phyloP scores from a whole-genome alignment of 1,140 invertebrate species.

The Heliconius nattereri region DNA sequence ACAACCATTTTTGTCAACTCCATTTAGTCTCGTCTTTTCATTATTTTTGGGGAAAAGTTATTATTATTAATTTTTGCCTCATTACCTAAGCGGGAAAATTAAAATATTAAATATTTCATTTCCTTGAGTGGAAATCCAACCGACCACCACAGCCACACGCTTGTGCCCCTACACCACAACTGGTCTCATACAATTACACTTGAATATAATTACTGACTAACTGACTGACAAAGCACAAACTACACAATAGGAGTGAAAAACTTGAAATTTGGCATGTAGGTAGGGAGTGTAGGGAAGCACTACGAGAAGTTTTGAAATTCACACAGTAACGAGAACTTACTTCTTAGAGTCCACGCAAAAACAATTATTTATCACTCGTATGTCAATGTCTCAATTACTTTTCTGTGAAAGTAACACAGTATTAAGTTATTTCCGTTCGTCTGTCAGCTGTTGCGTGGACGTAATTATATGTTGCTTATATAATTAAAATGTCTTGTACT shows the following conservation, averaged over 20 bases:
- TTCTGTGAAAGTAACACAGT: neutral
- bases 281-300: too few species aligned
- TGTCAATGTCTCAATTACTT: neutral
- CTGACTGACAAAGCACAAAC: too few species aligned
- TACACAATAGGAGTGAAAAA: too few species aligned
- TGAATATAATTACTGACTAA: too few species aligned
- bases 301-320: too few species aligned
- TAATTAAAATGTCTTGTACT: slow-evolving; percentile 9
- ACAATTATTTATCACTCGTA: neutral
- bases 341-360: neutral
- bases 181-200: too few species aligned
- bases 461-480: slow-evolving; percentile 4
- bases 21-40: too few species aligned
- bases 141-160: neutral
- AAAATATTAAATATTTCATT: neutral
- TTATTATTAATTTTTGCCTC: neutral
- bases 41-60: too few species aligned
- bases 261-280: too few species aligned
- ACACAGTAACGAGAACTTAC: neutral
- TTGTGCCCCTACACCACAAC: neutral
- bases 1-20: too few species aligned
- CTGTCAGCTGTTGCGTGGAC: neutral
- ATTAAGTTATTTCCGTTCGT: neutral
- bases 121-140: neutral
- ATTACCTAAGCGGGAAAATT: neutral